Evolutionary conservation across 2,113 vertebrate genomes (phyloP).

Genomic region (Herpailurus yagouaroundi): DNA sequence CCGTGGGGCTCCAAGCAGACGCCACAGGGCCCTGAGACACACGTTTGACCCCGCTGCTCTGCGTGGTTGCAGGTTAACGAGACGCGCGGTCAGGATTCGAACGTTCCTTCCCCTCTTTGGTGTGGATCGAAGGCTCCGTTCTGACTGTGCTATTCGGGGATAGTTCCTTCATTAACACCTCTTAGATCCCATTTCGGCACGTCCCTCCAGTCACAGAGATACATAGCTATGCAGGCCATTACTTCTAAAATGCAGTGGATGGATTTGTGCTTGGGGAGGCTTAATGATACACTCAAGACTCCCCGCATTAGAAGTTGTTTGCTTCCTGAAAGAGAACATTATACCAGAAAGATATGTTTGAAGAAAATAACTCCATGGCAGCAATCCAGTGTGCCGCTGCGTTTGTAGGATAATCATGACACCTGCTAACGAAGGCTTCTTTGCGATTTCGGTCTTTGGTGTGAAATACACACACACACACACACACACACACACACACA

Average conservation of each 20-base stretch:
- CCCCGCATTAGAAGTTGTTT: neutral
- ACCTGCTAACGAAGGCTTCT: neutral
- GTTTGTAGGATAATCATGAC: neutral
- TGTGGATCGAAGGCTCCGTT: neutral
- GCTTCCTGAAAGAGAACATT: constrained; percentile 31
- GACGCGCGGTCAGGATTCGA: no score
- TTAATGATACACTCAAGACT: constrained; percentile 26
- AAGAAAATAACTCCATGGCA: neutral
- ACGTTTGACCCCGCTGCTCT: neutral
- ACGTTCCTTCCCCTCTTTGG: accelerated
- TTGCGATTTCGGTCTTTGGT: neutral
- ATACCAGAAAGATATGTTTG: neutral
- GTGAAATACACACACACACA: neutral
- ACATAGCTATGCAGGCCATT: neutral
- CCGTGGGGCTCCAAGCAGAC: neutral
- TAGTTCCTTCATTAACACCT: neutral
- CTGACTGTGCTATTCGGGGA: neutral
- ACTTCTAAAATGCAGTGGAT: neutral
- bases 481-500: neutral
- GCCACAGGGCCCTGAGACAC: neutral
- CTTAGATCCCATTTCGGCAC: neutral
- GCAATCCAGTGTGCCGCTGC: accelerated
- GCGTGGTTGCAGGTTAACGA: neutral
- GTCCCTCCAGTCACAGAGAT: neutral
- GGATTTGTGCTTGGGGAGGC: constrained; percentile 19